Base-by-base conservation (phyloP, 1,140 invertebrate species). In the Marisa cornuarietis region DNA sequence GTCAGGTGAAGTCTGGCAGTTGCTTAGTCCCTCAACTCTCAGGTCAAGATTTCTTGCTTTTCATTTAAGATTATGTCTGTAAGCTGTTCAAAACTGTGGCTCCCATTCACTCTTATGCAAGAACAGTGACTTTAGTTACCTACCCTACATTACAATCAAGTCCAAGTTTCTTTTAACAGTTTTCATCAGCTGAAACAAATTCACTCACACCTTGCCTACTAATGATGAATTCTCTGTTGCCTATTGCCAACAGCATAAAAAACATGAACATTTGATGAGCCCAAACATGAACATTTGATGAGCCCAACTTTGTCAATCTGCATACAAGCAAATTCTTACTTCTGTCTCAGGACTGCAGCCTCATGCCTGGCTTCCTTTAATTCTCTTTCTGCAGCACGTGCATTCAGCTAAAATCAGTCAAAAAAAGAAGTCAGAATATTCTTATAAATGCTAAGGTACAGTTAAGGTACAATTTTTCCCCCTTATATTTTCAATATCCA, bases 301-400 rank as follows among this genome's bases (percentile, higher is more conserved):
- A 26, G 42, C 22, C 6, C 8, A 54, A 20, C 22, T 26, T 18
- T 54, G 58, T 61, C n/a, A 11, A 58, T 58, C 54, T n/a, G 14
- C 4, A 76, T 16, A n/a, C 26, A 62, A 22, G 75, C 13, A 77
- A 61, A 71, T 9, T 85, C 87, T 85, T 79, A 88, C 87, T 89
- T 89, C 81, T 90, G 88, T 65, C 88, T 78, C 20, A 89, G 74
- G 42, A 86, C 84, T 58, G 85, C 83, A 68, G 82, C 81, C 61
- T 90, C 87, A 79, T 87, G 85, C 75, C 85, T 81, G 18, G 85
- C 78, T 80, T 90, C 87, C 77, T 89, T 88, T 49, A 88, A 65
- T 81, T 90, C 88, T 79, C 88, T 83, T 69, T 90, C 88, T 61
- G 88, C 87, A 22, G 87, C 85, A 75, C 88, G 82, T 2, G 88